Evolutionary conservation across 2,888 invertebrate genomes (phyloP), one percentile per base, ranked within the genome.

Genomic region (Luperina testacea): DNA sequence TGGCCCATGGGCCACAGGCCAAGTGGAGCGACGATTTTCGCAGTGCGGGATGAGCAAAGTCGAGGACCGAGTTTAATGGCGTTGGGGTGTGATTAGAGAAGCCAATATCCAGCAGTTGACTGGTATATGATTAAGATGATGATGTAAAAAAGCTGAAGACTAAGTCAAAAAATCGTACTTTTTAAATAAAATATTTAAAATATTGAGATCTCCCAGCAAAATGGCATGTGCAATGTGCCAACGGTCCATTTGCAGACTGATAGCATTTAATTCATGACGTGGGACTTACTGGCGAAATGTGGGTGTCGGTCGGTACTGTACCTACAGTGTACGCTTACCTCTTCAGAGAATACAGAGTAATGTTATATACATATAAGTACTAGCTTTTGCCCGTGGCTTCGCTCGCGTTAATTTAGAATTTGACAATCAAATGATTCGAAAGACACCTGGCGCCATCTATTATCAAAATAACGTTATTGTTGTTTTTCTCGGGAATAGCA

Each of bases 201-300:
- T 32, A 78, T 61, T 32, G 9, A 7, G 24, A 48, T 27, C 17
- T n/a, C 11, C 20, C 51, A 48, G 20, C 48, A 64, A 79, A 82
- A 64, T 57, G 45, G 82, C 57, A 75, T 82, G 78, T 79, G 78
- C 76, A 79, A 64, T 78, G 15, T 27, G 38, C 7, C 64, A 57
- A 64, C 63, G 38, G 38, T 57, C 24, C 53, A 7, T 5, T 64
- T 57, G 57, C 63, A 78, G 48, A 79, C 78, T 79, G 78, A 82
- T 59, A 13, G 57, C n/a, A 59, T 75, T 42, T 42, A 42, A 75
- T 51, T 38, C n/a, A 64, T 78, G 20, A 48, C 17, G 48, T 24
- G 32, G 24, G 11, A 82, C 27, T 57, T 48, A 48, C 57, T 8
- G 17, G 6, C 9, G 6, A 38, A 32, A 51, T 42, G 72, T 72